Conservation (phyloP, 2,888 invertebrate species). For the Drosophila engyochracea region DNA sequence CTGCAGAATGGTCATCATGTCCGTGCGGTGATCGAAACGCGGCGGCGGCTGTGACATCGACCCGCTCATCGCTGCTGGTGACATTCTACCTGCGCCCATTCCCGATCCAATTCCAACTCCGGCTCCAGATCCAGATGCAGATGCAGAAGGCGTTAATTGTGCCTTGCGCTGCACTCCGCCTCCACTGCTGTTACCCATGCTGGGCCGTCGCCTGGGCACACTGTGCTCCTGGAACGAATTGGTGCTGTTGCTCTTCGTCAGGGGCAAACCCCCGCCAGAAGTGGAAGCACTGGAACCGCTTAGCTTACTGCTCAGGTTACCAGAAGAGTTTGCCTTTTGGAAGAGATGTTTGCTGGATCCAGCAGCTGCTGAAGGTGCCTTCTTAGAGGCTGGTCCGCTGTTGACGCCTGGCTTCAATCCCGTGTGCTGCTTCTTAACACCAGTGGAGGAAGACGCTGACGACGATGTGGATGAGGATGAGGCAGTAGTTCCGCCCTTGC, state of each 20-base stretch:
- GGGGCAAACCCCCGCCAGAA: slow-evolving; percentile 61
- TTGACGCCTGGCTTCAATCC: slow-evolving; percentile 94
- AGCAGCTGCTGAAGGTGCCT: slow-evolving; percentile 42
- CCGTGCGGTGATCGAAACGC: slow-evolving; percentile 82
- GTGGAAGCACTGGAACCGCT: slow-evolving; percentile 40
- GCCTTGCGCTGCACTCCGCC: slow-evolving; percentile 53
- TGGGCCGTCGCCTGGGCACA: slow-evolving; percentile 64
- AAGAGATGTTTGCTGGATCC: slow-evolving; percentile 86
- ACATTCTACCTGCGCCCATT: slow-evolving; percentile 45
- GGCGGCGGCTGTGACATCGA: slow-evolving; percentile 80
- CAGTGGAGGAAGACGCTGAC: slow-evolving; percentile 25
- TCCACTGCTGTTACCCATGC: slow-evolving; percentile 54
- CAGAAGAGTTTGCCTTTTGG: slow-evolving; percentile 85
- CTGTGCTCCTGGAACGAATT: slow-evolving; percentile 79
- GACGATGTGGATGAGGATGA: slow-evolving; percentile 10
- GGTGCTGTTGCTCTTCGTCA: slow-evolving; percentile 84
- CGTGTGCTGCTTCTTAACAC: slow-evolving; percentile 88
- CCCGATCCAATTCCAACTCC: slow-evolving; percentile 23
- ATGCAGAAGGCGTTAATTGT: not conserved
- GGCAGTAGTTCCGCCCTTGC: slow-evolving; percentile 22
- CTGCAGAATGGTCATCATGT: slow-evolving; percentile 86
- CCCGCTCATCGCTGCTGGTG: slow-evolving; percentile 62
- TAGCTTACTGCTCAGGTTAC: slow-evolving; percentile 82
- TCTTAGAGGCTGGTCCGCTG: slow-evolving; percentile 94
- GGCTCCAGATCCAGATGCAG: slow-evolving; percentile 15